These are phyloP conservation scores for Erebia ligea DNA, from an alignment of 2,888 invertebrate species.

Conservation along the genomic window DNA sequence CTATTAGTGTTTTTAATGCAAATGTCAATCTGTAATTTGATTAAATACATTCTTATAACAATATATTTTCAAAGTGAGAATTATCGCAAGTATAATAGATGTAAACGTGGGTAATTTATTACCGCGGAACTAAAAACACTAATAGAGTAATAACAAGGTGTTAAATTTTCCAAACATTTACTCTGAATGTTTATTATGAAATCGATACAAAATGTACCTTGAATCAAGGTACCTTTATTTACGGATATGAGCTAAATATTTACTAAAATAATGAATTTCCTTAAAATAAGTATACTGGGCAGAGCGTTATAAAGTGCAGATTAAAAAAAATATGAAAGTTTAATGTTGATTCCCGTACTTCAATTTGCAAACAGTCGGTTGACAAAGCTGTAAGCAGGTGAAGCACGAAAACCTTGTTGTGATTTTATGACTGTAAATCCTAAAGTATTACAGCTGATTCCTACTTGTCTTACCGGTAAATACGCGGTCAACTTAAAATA, in stretches of 20 bases:
- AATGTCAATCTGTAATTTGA: not conserved
- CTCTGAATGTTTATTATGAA: not conserved
- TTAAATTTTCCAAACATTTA: slow-evolving; percentile 23
- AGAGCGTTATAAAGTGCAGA: slow-evolving; percentile 55
- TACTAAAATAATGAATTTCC: slow-evolving; percentile 17
- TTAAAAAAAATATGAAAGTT: slow-evolving; percentile 11
- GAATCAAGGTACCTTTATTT: not conserved
- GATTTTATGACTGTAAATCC: not conserved
- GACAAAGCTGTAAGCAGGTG: not conserved
- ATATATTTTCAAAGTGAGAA: no score
- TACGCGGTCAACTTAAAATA: not conserved
- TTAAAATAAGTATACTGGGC: slow-evolving; percentile 41
- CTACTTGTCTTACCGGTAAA: not conserved
- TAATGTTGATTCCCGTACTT: not conserved
- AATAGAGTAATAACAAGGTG: slow-evolving; percentile 6
- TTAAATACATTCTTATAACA: no score
- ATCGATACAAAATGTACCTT: not conserved
- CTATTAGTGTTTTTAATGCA: slow-evolving; percentile 13
- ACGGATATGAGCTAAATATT: slow-evolving; percentile 8
- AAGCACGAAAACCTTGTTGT: not conserved
- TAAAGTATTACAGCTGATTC: not conserved
- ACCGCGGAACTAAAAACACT: slow-evolving; percentile 19
- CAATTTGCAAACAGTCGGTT: not conserved
- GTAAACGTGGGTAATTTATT: not conserved
- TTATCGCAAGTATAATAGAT: no score